Percentiles rank a stretch among this genome's conserved stretches.
phyloP scores from a whole-genome alignment of 2,888 invertebrate genomes.

The Cheilosia urbana region DNA sequence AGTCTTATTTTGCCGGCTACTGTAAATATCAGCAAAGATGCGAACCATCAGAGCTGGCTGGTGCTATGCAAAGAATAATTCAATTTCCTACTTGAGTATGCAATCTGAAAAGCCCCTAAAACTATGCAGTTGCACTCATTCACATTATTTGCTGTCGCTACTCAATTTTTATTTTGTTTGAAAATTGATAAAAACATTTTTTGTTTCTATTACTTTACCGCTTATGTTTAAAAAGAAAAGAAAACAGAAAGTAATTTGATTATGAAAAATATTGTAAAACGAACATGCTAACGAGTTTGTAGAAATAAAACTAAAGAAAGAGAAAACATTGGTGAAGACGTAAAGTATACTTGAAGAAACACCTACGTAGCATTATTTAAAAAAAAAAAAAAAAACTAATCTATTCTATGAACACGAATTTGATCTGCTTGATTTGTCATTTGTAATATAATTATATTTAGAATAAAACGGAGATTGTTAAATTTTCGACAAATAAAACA shows the following conservation, averaged over 20 bases:
- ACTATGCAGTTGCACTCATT: conserved; percentile 55
- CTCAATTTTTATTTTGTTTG: conserved; percentile 33
- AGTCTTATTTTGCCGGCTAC: conserved; percentile 66
- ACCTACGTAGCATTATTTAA: neutral
- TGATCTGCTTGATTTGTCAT: conserved; percentile 64
- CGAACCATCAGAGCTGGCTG: conserved; percentile 61
- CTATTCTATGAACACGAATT: conserved; percentile 29
- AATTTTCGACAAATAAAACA: conserved; percentile 59
- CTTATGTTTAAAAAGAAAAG: conserved; percentile 23
- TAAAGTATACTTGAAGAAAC: neutral
- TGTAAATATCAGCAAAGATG: conserved; percentile 58
- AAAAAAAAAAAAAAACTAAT: neutral
- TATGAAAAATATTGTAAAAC: neutral
- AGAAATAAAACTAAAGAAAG: conserved; percentile 29
- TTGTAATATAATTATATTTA: conserved; percentile 30
- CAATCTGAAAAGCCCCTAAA: conserved; percentile 20
- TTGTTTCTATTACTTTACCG: conserved; percentile 43
- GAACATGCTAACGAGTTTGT: conserved; percentile 61
- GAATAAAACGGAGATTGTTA: conserved; percentile 50
- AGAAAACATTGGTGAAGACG: neutral
- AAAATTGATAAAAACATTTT: conserved; percentile 36
- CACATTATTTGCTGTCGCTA: conserved; percentile 57
- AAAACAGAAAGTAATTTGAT: conserved; percentile 21
- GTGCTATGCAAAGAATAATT: conserved; percentile 65
- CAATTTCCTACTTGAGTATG: conserved; percentile 68